Percentiles rank a stretch among this genome's conserved stretches.
These are phyloP conservation scores for Peromyscus eremicus DNA, from an alignment of 2,797 vertebrate species.

Conservation along the genomic window DNA sequence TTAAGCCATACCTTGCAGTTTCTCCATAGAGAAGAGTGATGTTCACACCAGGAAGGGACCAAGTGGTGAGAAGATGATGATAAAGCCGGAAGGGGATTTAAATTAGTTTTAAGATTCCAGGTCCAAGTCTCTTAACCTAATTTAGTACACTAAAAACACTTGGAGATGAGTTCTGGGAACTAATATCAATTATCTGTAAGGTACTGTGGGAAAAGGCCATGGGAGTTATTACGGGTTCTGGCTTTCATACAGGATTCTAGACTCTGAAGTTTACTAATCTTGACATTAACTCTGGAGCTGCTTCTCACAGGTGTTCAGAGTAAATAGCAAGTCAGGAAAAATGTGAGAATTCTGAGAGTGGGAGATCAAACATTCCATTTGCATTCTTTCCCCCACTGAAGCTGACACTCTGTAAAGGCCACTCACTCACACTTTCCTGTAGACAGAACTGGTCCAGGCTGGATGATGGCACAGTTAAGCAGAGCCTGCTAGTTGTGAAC, in stretches of 20 bases:
- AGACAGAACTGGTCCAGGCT: neutral
- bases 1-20: constrained; percentile 20
- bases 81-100: constrained; percentile 53
- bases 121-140: constrained; percentile 44
- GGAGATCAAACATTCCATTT: neutral
- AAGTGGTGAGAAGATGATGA: constrained; percentile 17
- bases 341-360: neutral
- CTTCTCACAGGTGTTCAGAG: neutral
- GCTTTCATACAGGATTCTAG: neutral
- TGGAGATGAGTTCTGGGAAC: constrained; percentile 39
- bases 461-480: neutral
- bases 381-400: neutral
- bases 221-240: neutral
- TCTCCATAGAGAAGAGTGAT: constrained; percentile 54
- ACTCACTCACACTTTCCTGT: constrained; percentile 1
- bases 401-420: neutral
- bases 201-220: neutral
- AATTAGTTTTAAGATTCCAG: constrained; percentile 59
- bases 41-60: neutral
- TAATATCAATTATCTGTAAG: constrained; percentile 20
- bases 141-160: constrained; percentile 31
- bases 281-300: constrained; percentile 26
- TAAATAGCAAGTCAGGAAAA: constrained; percentile 16
- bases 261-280: neutral
- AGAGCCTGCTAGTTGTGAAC: neutral